A percentile compares a stretch with the other conserved stretches of the same genome.
Conservation (phyloP, 2,797 vertebrate species). For the Schizopygopsis pylzovi region DNA sequence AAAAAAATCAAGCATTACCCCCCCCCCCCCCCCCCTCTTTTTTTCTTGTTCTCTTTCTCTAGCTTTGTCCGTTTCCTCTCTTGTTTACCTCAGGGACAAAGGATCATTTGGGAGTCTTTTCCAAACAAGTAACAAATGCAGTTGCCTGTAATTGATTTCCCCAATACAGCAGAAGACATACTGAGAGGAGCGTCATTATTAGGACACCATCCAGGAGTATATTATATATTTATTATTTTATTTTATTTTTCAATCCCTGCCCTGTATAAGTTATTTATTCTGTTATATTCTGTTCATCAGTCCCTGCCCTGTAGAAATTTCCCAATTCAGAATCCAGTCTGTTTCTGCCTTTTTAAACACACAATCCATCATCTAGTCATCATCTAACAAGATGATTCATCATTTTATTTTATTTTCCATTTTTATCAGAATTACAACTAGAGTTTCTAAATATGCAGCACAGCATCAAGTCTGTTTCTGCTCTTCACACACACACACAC, state of each 20-base stretch:
- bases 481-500: neutral
- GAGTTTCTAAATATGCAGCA: slow-evolving; percentile 35
- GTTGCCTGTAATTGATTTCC: slow-evolving; percentile 62
- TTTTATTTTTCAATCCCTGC: too few relatives aligned
- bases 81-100: slow-evolving; percentile 36
- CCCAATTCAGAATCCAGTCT: neutral
- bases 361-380: neutral
- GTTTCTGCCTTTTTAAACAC: slow-evolving; percentile 2
- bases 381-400: neutral
- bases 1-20: slow-evolving; percentile 13
- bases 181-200: slow-evolving; percentile 10
- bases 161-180: slow-evolving; percentile 47
- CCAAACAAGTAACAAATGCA: slow-evolving; percentile 56
- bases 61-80: slow-evolving; percentile 43
- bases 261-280: too few relatives aligned
- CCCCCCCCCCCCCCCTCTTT: neutral
- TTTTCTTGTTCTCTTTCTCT: slow-evolving; percentile 32
- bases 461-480: slow-evolving; percentile 10
- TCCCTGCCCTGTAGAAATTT: neutral
- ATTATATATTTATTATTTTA: neutral
- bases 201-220: neutral
- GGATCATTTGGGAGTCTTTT: slow-evolving; percentile 59
- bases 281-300: too few relatives aligned
- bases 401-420: neutral
- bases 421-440: neutral